Evolutionary conservation across 2,113 vertebrate genomes (phyloP).

Genomic region (Pollachius pollachius): DNA sequence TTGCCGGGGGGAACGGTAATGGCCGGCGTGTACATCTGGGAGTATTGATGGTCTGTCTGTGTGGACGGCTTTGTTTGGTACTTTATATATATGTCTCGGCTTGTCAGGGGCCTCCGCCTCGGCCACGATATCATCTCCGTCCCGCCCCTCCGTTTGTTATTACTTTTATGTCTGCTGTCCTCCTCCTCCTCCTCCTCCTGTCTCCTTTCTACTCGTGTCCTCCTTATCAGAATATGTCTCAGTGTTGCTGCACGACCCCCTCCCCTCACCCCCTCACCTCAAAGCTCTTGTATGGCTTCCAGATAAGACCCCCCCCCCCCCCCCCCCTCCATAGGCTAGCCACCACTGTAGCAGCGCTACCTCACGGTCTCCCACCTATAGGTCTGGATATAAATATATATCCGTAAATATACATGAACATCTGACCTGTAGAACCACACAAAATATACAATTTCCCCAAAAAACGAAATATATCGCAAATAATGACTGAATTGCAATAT

Average conservation of each 20-base stretch:
- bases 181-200: constrained; percentile 43
- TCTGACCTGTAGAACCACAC: constrained; percentile 38
- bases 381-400: constrained; percentile 2
- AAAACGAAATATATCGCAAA: too few relatives aligned
- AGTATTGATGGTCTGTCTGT: constrained; percentile 94
- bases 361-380: constrained; percentile 67
- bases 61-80: constrained; percentile 76
- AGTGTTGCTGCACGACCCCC: constrained; percentile 59
- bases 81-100: constrained; percentile 78
- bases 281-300: constrained; percentile 79
- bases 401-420: constrained; percentile 44
- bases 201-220: constrained; percentile 44
- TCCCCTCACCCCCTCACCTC: constrained; percentile 45
- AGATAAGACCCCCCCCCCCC: constrained; percentile 82
- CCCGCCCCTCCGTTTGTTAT: constrained; percentile 36
- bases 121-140: constrained; percentile 83
- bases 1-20: constrained; percentile 81
- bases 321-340: constrained; percentile 55
- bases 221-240: constrained; percentile 87
- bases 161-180: not conserved
- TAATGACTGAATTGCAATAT: too few relatives aligned
- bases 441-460: too few relatives aligned
- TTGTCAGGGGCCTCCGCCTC: constrained; percentile 79
- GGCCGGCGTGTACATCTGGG: constrained; percentile 85
- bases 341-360: constrained; percentile 71